Evolutionary conservation across 2,888 invertebrate species (phyloP).

Genomic region (Stramonita haemastoma): DNA sequence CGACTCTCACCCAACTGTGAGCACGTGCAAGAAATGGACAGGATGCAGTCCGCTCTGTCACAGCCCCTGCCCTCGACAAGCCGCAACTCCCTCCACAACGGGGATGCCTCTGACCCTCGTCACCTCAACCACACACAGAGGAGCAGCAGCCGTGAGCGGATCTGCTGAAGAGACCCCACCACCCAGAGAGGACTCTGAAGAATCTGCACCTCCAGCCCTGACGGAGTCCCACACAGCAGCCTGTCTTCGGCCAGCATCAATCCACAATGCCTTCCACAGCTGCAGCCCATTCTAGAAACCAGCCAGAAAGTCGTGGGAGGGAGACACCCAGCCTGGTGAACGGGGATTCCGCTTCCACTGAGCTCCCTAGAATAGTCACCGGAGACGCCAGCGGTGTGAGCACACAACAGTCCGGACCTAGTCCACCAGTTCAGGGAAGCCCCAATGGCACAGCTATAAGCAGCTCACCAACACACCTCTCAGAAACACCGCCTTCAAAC

Average conservation of each 20-base stretch:
- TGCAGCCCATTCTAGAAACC: not conserved
- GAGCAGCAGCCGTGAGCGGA: no score
- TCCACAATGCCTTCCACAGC: not conserved
- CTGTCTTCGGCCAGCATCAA: no score
- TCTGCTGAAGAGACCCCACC: no score
- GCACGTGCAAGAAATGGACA: constrained; percentile 23
- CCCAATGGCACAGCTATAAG: not conserved
- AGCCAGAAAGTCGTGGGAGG: not conserved
- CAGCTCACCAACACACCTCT: not conserved
- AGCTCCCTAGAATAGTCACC: no score
- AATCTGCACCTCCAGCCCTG: not conserved
- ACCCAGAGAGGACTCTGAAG: not conserved
- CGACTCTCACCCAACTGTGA: constrained; percentile 18
- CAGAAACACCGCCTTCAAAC: not conserved
- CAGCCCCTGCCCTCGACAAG: not conserved
- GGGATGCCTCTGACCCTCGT: not conserved
- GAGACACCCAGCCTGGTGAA: not conserved
- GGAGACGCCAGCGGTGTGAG: no score
- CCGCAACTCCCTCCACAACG: not conserved
- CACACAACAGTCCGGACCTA: no score
- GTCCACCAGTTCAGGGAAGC: not conserved
- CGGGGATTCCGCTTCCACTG: not conserved
- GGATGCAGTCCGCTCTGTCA: not conserved
- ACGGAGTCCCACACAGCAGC: no score
- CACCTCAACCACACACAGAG: not conserved